phyloP scores from a whole-genome alignment of 2,888 invertebrate species.

The Oscheius sp. region DNA sequence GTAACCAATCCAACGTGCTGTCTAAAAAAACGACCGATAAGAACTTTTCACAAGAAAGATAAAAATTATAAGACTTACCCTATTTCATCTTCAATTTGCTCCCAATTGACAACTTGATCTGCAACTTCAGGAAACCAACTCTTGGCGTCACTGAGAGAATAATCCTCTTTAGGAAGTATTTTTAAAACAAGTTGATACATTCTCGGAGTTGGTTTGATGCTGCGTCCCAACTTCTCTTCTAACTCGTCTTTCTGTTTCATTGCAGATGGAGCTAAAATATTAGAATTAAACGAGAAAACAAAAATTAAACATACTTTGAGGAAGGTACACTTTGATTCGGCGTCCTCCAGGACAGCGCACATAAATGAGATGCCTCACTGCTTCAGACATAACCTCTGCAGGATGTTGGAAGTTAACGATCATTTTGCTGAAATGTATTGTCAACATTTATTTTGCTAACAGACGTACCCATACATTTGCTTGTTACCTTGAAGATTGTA shows the following conservation, averaged over 20 bases:
- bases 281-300: neutral
- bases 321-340: slow-evolving; percentile 54
- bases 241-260: slow-evolving; percentile 56
- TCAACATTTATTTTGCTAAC: neutral
- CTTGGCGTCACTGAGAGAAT: slow-evolving; percentile 44
- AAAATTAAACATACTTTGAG: slow-evolving; percentile 46
- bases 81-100: slow-evolving; percentile 42
- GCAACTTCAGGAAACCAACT: slow-evolving; percentile 47
- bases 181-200: slow-evolving; percentile 52
- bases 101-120: slow-evolving; percentile 39
- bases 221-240: slow-evolving; percentile 49
- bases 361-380: slow-evolving; percentile 53
- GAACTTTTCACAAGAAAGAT: neutral
- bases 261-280: slow-evolving; percentile 36
- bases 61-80: slow-evolving; percentile 28
- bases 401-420: slow-evolving; percentile 42
- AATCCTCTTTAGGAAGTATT: slow-evolving; percentile 40
- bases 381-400: slow-evolving; percentile 47
- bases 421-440: slow-evolving; percentile 41
- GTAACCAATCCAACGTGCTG: slow-evolving; percentile 48
- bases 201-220: slow-evolving; percentile 47
- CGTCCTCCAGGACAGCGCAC: slow-evolving; percentile 48
- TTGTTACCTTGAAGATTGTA: slow-evolving; percentile 40
- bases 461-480: slow-evolving; percentile 36
- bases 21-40: too few relatives aligned